Evolutionary conservation across 2,113 vertebrate genomes (phyloP), one percentile per base, ranked within the genome.

Genomic region (Scopus umbretta): DNA sequence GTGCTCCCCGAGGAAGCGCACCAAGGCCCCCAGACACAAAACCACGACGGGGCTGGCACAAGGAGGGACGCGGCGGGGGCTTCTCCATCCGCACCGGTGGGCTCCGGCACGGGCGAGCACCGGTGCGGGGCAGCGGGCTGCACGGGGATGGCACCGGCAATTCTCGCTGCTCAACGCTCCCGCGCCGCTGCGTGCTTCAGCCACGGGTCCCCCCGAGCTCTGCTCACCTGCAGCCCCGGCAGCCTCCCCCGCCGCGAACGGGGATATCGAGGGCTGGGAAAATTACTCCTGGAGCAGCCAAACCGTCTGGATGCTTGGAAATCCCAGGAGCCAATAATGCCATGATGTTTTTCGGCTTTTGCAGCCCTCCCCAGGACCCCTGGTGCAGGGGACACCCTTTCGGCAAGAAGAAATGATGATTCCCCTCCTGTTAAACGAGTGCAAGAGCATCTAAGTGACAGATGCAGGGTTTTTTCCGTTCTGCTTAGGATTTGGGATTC

Each of bases 31-130:
- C 3, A 2, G 16, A 23, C 21, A 15, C 5, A 7, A 38, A 79
- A 14, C 34, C 34, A 7, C 4, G 1, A 36, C 2, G 4, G 34
- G 23, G 7, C 2, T 1, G 2, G 50, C 27, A 47, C 1, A 2
- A 52, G n/a, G 16, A 22, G 34, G 49, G 53, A 56, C 4, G 2
- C 1, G 2, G 21, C 1, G 22, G 14, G n/a, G 8, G 34, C 9
- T 73, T 29, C 36, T 56, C 16, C 45, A 21, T 36, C 55, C 5
- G 1, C 21, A 5, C 4, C 1, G 23, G 16, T 19, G 58, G 45
- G 68, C 26, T 32, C 38, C 16, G 6, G 19, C 11, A 2, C 5
- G 9, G 59, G 45, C 20, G 26, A 18, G 42, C 63, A 5, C 27
- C 0, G 7, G 21, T 3, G 2, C 2, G 2, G 20, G 40, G 20